Percentiles rank a stretch among this genome's conserved stretches.
These are phyloP conservation scores for Lasioglossum malachurum DNA, from an alignment of 2,888 invertebrate genomes.

Conservation along the genomic window DNA sequence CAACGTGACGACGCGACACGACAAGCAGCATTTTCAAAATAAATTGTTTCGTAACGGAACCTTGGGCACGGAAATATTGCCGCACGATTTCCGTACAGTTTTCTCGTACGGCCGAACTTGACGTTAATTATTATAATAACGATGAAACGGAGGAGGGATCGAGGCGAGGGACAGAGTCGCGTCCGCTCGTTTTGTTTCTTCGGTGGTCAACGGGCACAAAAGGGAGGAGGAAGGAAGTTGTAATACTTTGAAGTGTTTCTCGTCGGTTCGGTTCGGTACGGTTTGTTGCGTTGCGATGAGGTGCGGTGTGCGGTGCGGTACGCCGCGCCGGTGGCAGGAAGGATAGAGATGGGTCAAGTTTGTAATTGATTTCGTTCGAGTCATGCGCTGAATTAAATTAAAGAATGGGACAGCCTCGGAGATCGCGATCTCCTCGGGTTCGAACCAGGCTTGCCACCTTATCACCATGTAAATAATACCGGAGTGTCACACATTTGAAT, in stretches of 20 bases:
- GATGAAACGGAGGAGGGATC: neutral
- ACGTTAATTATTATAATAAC: neutral
- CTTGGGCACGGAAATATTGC: neutral
- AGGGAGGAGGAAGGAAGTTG: conserved; percentile 13
- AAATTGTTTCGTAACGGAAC: neutral
- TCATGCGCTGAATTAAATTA: conserved; percentile 18
- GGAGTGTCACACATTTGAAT: too few species aligned
- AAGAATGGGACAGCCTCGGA: conserved; percentile 11
- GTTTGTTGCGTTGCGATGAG: conserved; percentile 17
- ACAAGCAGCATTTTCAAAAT: neutral
- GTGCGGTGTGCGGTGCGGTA: conserved; percentile 32
- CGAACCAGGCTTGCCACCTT: too few species aligned
- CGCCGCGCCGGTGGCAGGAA: conserved; percentile 26
- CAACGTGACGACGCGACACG: neutral
- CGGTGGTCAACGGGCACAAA: neutral
- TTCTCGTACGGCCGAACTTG: neutral
- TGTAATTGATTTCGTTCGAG: conserved; percentile 41
- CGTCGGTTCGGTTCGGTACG: conserved; percentile 16
- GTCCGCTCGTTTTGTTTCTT: conserved; percentile 18
- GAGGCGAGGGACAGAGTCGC: conserved; percentile 1
- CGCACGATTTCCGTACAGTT: neutral
- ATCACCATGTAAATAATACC: too few species aligned
- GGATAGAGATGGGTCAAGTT: conserved; percentile 55
- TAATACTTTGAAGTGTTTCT: conserved; percentile 15
- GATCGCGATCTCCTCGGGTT: neutral